Base-by-base conservation (phyloP, 2,113 vertebrate genomes). In the Hiodon tergisus region DNA sequence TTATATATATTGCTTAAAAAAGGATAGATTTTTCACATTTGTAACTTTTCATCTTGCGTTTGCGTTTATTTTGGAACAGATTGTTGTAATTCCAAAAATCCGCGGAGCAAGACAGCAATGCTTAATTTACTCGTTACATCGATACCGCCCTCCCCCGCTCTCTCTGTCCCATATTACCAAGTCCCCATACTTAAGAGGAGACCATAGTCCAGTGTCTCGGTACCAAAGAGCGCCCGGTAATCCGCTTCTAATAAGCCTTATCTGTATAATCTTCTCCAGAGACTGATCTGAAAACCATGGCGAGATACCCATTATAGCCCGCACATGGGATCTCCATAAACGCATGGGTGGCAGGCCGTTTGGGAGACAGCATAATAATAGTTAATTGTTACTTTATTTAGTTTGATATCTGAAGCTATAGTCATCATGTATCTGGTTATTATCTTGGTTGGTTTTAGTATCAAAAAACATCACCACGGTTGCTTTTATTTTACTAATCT, bases 221-320 rank as follows among this genome's bases (percentile, higher is more conserved):
- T 72, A 69, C 72, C 73, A 75, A 80, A 79, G 73, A 69, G 46
- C 75, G 31, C 69, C 72, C 71, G 70, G 11, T 76, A 78, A 80
- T 76, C 71, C 75, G 62, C 48, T 79, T 81, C 79, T 69, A 83
- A 67, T 71, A 68, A 59, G 67, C 67, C 53, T 69, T 60, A 62
- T 62, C 70, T 13, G 17, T 31, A 6, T 79, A 80, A 77, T 79
- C 81, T 74, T 69, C 60, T 72, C 48, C 51, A 17, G 51, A 67
- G 7, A 52, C 60, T n/a, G 6, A 52, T 48, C 70, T 77, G 63
- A 60, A 75, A 77, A 31, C 75, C 62, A 14, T 52, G 5, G 50
- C n/a, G 51, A 57, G 11, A 11, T 73, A 53, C 31, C 58, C 47
- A 16, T 11, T 51, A 51, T 48, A 67, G 50, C 4, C 13, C 46